phyloP scores from a whole-genome alignment of 1,140 invertebrate genomes.

The Neodiprion lecontei region DNA sequence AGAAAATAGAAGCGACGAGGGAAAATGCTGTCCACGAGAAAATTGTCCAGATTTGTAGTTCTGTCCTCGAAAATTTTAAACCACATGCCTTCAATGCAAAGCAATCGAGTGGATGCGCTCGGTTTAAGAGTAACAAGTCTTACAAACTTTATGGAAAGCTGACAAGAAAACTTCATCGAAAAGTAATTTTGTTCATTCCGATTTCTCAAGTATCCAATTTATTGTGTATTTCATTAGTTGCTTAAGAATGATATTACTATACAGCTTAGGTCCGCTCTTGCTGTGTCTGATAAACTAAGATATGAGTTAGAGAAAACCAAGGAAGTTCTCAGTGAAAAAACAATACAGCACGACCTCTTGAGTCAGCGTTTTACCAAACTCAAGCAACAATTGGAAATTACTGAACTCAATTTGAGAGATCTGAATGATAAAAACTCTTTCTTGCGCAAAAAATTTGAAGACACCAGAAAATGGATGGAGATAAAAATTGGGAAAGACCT shows the following conservation, averaged over 20 bases:
- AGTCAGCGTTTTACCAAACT: conserved; percentile 28
- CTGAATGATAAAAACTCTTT: conserved; percentile 29
- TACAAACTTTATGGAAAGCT: conserved; percentile 25
- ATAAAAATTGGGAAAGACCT: conserved; percentile 22
- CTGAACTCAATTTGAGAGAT: conserved; percentile 32
- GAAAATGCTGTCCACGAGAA: conserved; percentile 31
- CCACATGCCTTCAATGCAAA: conserved; percentile 11
- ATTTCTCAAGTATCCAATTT: neutral
- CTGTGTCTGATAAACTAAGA: conserved; percentile 28
- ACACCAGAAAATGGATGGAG: conserved; percentile 33
- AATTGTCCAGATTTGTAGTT: conserved; percentile 34
- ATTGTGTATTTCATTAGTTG: neutral
- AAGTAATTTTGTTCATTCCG: conserved; percentile 23
- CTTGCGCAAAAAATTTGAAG: conserved; percentile 33
- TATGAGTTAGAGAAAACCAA: conserved; percentile 24
- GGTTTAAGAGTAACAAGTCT: neutral
- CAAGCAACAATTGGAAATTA: conserved; percentile 30
- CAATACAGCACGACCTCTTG: conserved; percentile 27
- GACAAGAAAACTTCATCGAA: conserved; percentile 24
- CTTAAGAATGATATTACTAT: neutral
- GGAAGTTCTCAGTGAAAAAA: conserved; percentile 24
- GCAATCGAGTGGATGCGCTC: neutral
- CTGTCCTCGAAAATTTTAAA: conserved; percentile 32
- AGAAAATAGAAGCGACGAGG: conserved; percentile 22
- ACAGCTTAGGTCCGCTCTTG: conserved; percentile 25